Conservation (phyloP, 2,888 invertebrate genomes). For the Dynastes hyllus region DNA sequence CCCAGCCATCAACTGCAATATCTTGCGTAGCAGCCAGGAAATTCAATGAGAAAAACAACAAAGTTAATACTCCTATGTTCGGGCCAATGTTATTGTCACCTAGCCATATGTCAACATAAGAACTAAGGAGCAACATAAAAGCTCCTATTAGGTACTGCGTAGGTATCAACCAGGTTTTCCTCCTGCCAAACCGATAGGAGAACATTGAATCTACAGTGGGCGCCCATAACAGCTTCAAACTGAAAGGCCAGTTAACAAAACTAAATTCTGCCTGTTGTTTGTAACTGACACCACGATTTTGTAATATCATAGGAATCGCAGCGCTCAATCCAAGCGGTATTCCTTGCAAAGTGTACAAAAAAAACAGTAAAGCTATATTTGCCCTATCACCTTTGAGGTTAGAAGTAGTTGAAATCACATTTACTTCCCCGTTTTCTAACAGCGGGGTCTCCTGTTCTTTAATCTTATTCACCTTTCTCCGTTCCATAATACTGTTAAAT, state of each 20-base stretch:
- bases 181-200: slow-evolving; percentile 86
- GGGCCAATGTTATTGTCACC: slow-evolving; percentile 78
- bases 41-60: slow-evolving; percentile 92
- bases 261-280: slow-evolving; percentile 96
- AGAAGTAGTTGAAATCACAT: slow-evolving; percentile 51
- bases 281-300: slow-evolving; percentile 94
- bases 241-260: slow-evolving; percentile 94
- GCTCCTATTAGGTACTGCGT: slow-evolving; percentile 92
- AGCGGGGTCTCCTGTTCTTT: slow-evolving; percentile 52
- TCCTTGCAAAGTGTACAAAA: slow-evolving; percentile 95
- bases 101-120: slow-evolving; percentile 83
- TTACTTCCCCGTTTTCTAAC: slow-evolving; percentile 65
- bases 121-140: slow-evolving; percentile 92
- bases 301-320: slow-evolving; percentile 96
- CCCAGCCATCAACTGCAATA: slow-evolving; percentile 99
- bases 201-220: slow-evolving; percentile 97
- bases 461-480: slow-evolving; percentile 56
- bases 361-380: slow-evolving; percentile 90
- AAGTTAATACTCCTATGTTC: slow-evolving; percentile 85
- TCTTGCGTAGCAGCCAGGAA: slow-evolving; percentile 99
- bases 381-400: slow-evolving; percentile 81
- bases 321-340: slow-evolving; percentile 95
- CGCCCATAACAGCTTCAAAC: slow-evolving; percentile 97
- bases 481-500: slow-evolving; percentile 55
- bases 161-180: slow-evolving; percentile 97